These are phyloP conservation scores for Patella depressa DNA, from an alignment of 2,888 invertebrate genomes.

Conservation along the genomic window DNA sequence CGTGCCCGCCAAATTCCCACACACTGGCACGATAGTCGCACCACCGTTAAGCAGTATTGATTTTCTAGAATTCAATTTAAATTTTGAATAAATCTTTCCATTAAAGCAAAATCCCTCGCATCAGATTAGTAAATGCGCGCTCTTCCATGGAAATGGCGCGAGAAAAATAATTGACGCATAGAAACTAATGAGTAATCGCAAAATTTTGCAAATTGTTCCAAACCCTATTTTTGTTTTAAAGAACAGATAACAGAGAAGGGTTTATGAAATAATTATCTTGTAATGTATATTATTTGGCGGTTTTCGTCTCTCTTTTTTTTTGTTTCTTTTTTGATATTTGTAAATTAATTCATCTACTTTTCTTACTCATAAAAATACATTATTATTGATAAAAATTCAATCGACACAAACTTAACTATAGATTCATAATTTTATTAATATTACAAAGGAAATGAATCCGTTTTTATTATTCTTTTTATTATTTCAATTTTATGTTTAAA, in stretches of 20 bases:
- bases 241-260: too few species aligned
- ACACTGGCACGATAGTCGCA: background rate
- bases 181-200: too few species aligned
- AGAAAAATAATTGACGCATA: too few species aligned
- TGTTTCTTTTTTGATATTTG: background rate
- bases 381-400: background rate
- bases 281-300: too few species aligned
- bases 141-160: background rate
- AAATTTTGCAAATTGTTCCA: too few species aligned
- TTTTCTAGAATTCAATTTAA: background rate
- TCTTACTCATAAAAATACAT: background rate
- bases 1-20: conserved; percentile 10
- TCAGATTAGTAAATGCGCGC: background rate
- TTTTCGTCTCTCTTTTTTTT: background rate
- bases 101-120: background rate
- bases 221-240: too few species aligned
- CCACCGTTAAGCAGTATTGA: background rate
- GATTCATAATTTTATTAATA: background rate
- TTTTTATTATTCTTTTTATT: background rate
- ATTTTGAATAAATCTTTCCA: background rate
- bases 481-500: background rate
- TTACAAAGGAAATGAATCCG: background rate
- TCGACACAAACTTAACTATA: background rate
- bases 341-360: background rate
- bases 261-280: too few species aligned